Evolutionary conservation across 2,888 invertebrate genomes (phyloP).

Genomic region (Synergus itoensis): DNA sequence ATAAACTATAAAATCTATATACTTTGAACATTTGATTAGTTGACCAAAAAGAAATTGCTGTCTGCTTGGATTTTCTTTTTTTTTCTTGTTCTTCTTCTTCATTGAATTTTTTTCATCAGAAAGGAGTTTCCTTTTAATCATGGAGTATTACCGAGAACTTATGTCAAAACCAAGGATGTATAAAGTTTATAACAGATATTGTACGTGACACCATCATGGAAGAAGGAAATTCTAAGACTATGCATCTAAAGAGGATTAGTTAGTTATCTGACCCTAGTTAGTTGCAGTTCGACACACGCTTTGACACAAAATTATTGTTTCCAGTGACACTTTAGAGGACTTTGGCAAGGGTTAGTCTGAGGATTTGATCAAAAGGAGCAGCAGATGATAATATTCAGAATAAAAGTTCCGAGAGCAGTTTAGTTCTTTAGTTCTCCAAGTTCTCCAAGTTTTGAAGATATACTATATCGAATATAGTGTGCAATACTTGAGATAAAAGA

Average conservation of each 20-base stretch:
- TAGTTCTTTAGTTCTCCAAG: neutral
- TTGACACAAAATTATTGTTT: slow-evolving; percentile 69
- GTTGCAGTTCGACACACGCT: slow-evolving; percentile 62
- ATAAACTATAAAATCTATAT: no score
- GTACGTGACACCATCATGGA: neutral
- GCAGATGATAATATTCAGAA: neutral
- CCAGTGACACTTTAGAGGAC: slow-evolving; percentile 23
- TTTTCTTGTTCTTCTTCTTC: no score
- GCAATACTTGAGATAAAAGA: neutral
- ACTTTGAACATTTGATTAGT: no score
- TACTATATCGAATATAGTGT: neutral
- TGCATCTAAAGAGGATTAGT: slow-evolving; percentile 64
- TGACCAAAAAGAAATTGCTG: no score
- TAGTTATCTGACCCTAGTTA: slow-evolving; percentile 55
- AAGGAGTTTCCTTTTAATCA: no score
- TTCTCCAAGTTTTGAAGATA: neutral
- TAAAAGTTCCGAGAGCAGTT: neutral
- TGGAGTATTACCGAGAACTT: neutral
- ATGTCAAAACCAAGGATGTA: neutral
- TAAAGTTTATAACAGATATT: neutral
- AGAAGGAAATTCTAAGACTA: slow-evolving; percentile 22
- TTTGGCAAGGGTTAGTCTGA: neutral
- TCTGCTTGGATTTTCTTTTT: no score
- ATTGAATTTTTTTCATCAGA: no score
- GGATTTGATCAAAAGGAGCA: neutral